Evolutionary conservation across 2,113 vertebrate genomes (phyloP).

Genomic region (Willisornis vidua): DNA sequence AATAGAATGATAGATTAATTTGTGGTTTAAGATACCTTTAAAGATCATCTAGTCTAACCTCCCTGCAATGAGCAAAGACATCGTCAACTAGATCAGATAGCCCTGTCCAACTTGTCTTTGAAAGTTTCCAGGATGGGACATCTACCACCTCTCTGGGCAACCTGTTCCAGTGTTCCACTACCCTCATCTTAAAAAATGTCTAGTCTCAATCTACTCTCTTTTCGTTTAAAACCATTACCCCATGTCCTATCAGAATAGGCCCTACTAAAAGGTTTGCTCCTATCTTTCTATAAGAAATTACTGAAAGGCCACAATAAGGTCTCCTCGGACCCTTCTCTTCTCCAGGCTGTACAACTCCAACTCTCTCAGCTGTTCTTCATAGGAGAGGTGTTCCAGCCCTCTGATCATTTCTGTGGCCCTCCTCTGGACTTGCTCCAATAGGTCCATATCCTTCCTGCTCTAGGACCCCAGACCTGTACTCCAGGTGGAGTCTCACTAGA

Average conservation of each 20-base stretch:
- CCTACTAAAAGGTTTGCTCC: background rate
- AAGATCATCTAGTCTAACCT: background rate
- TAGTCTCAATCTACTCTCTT: background rate
- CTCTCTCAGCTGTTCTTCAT: background rate
- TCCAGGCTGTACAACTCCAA: background rate
- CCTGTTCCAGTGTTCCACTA: background rate
- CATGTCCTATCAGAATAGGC: background rate
- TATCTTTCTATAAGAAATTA: background rate
- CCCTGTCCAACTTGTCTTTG: background rate
- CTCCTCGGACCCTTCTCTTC: background rate
- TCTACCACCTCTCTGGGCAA: background rate
- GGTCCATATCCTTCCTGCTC: background rate
- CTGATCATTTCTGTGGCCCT: background rate
- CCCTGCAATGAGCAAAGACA: background rate
- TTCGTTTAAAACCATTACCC: background rate
- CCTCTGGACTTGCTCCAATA: background rate
- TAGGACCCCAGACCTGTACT: background rate
- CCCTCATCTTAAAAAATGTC: background rate
- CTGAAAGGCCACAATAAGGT: background rate
- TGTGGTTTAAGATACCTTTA: background rate
- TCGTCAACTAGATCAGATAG: background rate
- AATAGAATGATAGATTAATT: background rate
- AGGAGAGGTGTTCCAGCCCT: background rate
- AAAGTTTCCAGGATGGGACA: background rate
- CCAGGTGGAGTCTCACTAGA: background rate